Conservation (phyloP, 2,888 invertebrate genomes). For the Synanthedon andrenaeformis region DNA sequence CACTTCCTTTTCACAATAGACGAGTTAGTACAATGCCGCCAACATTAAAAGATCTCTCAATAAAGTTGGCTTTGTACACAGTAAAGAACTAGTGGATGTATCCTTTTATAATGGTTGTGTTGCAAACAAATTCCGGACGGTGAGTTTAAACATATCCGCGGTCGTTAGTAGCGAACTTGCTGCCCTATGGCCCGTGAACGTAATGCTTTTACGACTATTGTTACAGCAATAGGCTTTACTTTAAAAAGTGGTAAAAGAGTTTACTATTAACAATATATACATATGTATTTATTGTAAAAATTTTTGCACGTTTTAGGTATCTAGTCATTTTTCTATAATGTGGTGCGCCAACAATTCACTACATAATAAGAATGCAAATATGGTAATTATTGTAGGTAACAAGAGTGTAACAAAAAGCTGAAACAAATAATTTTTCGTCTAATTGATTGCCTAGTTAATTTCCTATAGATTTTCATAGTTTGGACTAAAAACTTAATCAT, state of each 20-base stretch:
- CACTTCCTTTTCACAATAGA: slow-evolving; percentile 17
- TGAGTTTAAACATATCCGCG: slow-evolving; percentile 42
- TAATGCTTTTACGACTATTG: slow-evolving; percentile 45
- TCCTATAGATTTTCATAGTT: too few species aligned
- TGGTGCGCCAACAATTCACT: too few species aligned
- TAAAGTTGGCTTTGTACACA: not conserved
- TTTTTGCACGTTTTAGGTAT: too few species aligned
- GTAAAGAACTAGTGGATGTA: slow-evolving; percentile 8
- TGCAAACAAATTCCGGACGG: slow-evolving; percentile 39
- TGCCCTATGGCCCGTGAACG: slow-evolving; percentile 42
- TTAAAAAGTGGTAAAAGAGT: not conserved
- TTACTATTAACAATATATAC: not conserved
- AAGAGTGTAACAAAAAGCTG: too few species aligned
- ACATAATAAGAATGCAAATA: too few species aligned
- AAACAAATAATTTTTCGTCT: too few species aligned
- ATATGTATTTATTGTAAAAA: not conserved
- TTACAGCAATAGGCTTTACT: slow-evolving; percentile 8
- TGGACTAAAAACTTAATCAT: too few species aligned
- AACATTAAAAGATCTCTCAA: slow-evolving; percentile 10
- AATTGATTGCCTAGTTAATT: too few species aligned
- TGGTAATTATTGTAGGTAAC: too few species aligned
- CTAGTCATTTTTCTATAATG: too few species aligned
- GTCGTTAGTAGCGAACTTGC: slow-evolving; percentile 25
- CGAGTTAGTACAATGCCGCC: slow-evolving; percentile 15
- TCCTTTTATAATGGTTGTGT: slow-evolving; percentile 18